phyloP scores from a whole-genome alignment of 1,140 invertebrate genomes.

The Ectropis grisescens region DNA sequence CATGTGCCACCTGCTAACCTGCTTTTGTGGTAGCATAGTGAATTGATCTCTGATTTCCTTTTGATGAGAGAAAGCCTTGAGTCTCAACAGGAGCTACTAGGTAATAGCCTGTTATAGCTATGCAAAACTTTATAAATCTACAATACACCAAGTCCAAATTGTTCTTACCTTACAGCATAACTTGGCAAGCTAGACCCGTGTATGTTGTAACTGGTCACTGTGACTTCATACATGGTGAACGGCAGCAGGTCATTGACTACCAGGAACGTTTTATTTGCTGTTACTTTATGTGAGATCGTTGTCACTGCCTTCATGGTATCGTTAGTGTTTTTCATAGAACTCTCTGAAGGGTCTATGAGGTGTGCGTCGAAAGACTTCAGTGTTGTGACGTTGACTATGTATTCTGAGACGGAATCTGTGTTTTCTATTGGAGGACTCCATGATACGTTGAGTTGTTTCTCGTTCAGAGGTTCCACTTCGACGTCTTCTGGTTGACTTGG shows the following conservation, averaged over 20 bases:
- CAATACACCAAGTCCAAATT: too few relatives aligned
- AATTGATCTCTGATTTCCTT: too few relatives aligned
- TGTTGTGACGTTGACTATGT: slow-evolving; percentile 79
- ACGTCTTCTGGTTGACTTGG: slow-evolving; percentile 80
- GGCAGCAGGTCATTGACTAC: slow-evolving; percentile 74
- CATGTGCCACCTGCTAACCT: too few relatives aligned
- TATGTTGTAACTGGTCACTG: slow-evolving; percentile 78
- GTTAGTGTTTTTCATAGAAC: slow-evolving; percentile 29
- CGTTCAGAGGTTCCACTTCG: slow-evolving; percentile 77
- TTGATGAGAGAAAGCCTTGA: too few relatives aligned
- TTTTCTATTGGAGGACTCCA: slow-evolving; percentile 78
- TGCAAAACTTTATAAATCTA: too few relatives aligned
- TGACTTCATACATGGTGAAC: slow-evolving; percentile 87
- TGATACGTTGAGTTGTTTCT: slow-evolving; percentile 77
- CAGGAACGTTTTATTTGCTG: slow-evolving; percentile 70
- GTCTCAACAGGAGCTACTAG: too few relatives aligned
- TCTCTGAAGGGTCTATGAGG: slow-evolving; percentile 62
- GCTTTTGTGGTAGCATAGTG: too few relatives aligned
- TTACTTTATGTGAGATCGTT: slow-evolving; percentile 60
- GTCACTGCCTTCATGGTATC: slow-evolving; percentile 23
- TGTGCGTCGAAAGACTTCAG: slow-evolving; percentile 76
- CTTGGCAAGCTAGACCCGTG: slow-evolving; percentile 83
- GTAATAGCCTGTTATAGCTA: too few relatives aligned
- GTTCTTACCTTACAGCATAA: slow-evolving; percentile 73
- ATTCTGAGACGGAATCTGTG: slow-evolving; percentile 75